These are phyloP conservation scores for Sanderia malayensis DNA, from an alignment of 30 jellyfish, hydroid and myxozoan species.

Conservation along the genomic window DNA sequence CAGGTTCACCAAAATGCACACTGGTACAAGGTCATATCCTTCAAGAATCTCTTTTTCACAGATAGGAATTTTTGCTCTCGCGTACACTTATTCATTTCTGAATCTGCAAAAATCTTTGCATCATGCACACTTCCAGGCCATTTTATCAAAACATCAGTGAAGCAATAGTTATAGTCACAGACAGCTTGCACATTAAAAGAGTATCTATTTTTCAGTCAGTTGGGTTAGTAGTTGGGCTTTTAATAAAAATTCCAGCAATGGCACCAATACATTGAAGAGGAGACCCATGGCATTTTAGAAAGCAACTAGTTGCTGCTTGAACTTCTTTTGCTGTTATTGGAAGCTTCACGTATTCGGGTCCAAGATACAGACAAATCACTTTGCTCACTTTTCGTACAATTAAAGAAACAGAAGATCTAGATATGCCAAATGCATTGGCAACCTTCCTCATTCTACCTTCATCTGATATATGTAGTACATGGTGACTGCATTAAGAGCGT, in stretches of 20 bases:
- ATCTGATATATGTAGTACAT: too few relatives aligned
- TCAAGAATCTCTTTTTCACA: too few relatives aligned
- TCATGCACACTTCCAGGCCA: slow-evolving; percentile 50
- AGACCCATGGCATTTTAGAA: slow-evolving; percentile 25
- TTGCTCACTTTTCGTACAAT: slow-evolving; percentile 16
- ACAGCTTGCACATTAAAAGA: slow-evolving; percentile 31
- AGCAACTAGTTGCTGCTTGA: not conserved
- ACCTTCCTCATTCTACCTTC: slow-evolving; percentile 55
- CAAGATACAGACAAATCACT: slow-evolving; percentile 17
- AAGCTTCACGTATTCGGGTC: slow-evolving; percentile 32
- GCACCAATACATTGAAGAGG: slow-evolving; percentile 72
- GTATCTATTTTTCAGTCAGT: slow-evolving; percentile 10
- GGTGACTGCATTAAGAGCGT: too few relatives aligned
- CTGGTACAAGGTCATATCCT: too few relatives aligned
- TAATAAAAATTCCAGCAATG: slow-evolving; percentile 41
- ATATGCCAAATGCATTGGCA: slow-evolving; percentile 55
- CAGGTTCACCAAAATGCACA: too few relatives aligned
- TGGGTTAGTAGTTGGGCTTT: too few relatives aligned
- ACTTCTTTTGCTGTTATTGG: slow-evolving; percentile 38
- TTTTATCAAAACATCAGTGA: slow-evolving; percentile 25
- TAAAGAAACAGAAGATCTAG: slow-evolving; percentile 50
- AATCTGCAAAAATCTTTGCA: slow-evolving; percentile 23
- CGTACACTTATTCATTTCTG: too few relatives aligned
- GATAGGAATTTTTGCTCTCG: too few relatives aligned
- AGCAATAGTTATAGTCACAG: slow-evolving; percentile 26